These are phyloP conservation scores for Latrodectus geometricus DNA, from an alignment of 1,140 invertebrate species.

Conservation along the genomic window DNA sequence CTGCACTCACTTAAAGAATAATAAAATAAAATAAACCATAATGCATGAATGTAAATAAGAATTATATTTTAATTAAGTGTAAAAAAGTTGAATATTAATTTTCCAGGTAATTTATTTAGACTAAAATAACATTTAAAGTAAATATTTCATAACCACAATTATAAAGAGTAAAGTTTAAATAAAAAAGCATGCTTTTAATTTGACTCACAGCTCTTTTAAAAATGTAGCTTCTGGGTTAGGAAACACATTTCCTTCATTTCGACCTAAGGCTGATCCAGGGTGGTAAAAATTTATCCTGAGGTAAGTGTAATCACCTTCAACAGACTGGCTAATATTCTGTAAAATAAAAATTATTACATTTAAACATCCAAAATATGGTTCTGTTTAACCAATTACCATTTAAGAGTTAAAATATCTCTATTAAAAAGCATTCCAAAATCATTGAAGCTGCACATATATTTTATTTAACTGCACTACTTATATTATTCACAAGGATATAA, in stretches of 20 bases:
- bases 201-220: slow-evolving; percentile 92
- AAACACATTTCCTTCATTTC: slow-evolving; percentile 89
- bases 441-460: too few relatives aligned
- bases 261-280: slow-evolving; percentile 94
- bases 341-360: slow-evolving; percentile 26
- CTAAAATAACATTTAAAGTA: not conserved
- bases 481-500: too few relatives aligned
- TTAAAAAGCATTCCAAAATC: too few relatives aligned
- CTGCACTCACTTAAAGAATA: too few relatives aligned
- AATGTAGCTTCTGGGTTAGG: slow-evolving; percentile 96
- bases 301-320: slow-evolving; percentile 99
- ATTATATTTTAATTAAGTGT: too few relatives aligned
- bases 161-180: not conserved
- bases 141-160: not conserved
- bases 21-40: too few relatives aligned
- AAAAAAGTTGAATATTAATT: too few relatives aligned
- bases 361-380: too few relatives aligned
- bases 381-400: too few relatives aligned
- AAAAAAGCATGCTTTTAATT: not conserved
- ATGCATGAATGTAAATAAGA: too few relatives aligned
- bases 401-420: too few relatives aligned
- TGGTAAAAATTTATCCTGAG: slow-evolving; percentile 99
- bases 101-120: not conserved
- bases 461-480: too few relatives aligned
- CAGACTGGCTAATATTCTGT: slow-evolving; percentile 94